These are phyloP conservation scores for Nerophis lumbriciformis DNA, from an alignment of 2,113 vertebrate genomes.

Conservation along the genomic window DNA sequence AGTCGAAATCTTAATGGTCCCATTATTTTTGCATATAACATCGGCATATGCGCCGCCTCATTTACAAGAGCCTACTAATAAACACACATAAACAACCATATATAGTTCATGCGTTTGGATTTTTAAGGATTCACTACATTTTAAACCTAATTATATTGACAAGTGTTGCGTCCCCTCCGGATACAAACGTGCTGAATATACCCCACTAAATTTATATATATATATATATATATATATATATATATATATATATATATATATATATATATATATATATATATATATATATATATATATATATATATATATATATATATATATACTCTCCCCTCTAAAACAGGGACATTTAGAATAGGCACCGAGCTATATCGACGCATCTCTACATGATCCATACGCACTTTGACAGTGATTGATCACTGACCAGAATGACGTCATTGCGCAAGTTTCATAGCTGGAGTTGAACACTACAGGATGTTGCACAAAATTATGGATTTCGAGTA, in stretches of 20 bases:
- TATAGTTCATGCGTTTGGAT: background rate
- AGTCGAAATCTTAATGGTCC: conserved; percentile 55
- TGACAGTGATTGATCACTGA: conserved; percentile 68
- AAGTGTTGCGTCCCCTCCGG: background rate
- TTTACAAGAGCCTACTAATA: conserved; percentile 12
- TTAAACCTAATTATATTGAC: too few relatives aligned
- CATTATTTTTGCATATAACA: conserved; percentile 45
- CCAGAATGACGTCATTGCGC: conserved; percentile 57
- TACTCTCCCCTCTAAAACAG: too few relatives aligned
- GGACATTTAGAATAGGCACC: conserved; percentile 39
- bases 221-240: too few relatives aligned
- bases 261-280: too few relatives aligned
- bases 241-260: too few relatives aligned
- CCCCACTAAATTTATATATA: background rate
- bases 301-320: too few relatives aligned
- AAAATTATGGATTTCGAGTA: too few relatives aligned
- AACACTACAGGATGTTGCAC: too few relatives aligned
- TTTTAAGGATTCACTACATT: background rate
- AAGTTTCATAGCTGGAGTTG: conserved; percentile 20
- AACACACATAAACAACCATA: conserved; percentile 4
- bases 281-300: too few relatives aligned
- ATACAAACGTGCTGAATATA: background rate
- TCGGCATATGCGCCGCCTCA: conserved; percentile 29
- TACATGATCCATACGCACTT: conserved; percentile 61
- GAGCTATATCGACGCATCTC: conserved; percentile 56